A percentile compares a stretch with the other conserved stretches of the same genome.
phyloP scores from a whole-genome alignment of 2,113 vertebrate genomes.

The Ammodytes dubius region DNA sequence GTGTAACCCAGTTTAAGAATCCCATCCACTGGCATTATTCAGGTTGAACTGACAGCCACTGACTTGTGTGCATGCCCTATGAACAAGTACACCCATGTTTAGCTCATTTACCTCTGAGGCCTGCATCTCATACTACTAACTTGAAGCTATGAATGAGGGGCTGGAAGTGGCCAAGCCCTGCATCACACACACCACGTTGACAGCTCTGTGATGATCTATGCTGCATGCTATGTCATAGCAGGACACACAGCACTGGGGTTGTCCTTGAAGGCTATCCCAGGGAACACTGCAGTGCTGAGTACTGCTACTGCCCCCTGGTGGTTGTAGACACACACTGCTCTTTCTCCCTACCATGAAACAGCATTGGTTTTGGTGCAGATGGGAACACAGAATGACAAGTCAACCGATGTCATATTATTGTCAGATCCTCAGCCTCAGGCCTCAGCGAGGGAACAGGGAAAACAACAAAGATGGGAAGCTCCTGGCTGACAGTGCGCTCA shows the following conservation, averaged over 20 bases:
- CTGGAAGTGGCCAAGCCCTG: not conserved
- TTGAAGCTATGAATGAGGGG: not conserved
- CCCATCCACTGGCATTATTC: not conserved
- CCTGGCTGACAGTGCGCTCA: constrained; percentile 27
- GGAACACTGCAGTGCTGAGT: constrained; percentile 4
- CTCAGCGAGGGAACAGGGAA: not conserved
- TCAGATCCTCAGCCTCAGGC: not conserved
- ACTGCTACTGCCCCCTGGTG: constrained; percentile 75
- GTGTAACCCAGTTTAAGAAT: not conserved
- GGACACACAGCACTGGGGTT: constrained; percentile 2
- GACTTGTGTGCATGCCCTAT: not conserved
- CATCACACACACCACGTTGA: not conserved
- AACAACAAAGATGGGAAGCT: constrained; percentile 44
- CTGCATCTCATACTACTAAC: not conserved
- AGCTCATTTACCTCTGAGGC: not conserved
- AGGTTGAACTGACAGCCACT: not conserved
- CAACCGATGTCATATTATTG: constrained; percentile 37
- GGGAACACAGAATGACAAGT: constrained; percentile 18
- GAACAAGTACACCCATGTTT: not conserved
- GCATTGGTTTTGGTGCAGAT: not conserved
- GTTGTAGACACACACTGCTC: not conserved
- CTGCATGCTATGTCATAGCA: not conserved
- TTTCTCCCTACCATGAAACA: not conserved
- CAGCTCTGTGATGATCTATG: constrained; percentile 3
- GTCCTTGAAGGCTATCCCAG: constrained; percentile 8